Percentiles rank a stretch among this genome's conserved stretches.
Evolutionary conservation across 2,113 vertebrate genomes (phyloP).

Genomic region (Percopsis transmontana): DNA sequence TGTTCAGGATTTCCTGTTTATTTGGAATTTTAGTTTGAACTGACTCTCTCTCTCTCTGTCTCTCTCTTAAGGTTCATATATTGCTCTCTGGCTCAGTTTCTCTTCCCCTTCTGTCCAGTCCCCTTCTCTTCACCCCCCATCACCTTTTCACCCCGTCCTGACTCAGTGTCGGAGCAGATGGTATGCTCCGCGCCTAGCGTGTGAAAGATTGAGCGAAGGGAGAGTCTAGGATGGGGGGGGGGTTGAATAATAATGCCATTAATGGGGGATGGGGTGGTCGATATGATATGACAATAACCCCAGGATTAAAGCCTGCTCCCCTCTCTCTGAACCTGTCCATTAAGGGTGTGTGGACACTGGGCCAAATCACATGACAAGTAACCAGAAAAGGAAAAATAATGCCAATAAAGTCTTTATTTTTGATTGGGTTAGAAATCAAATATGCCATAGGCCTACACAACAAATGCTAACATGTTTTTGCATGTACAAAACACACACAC

Average conservation of each 20-base stretch:
- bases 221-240: background rate
- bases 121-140: background rate
- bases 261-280: background rate
- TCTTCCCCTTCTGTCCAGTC: background rate
- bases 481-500: too few relatives aligned
- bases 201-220: background rate
- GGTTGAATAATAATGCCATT: conserved; percentile 21
- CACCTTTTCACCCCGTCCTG: conserved; percentile 9
- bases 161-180: conserved; percentile 30
- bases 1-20: too few relatives aligned
- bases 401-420: too few relatives aligned
- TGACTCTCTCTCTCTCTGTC: conserved; percentile 1
- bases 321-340: background rate
- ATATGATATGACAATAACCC: conserved; percentile 5
- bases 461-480: too few relatives aligned
- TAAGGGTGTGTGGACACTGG: background rate
- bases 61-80: background rate
- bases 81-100: background rate
- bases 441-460: too few relatives aligned
- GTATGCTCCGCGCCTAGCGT: conserved; percentile 17
- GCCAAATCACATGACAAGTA: background rate
- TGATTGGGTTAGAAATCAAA: too few relatives aligned
- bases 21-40: background rate
- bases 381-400: background rate
- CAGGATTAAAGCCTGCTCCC: background rate